A percentile compares a stretch with the other conserved stretches of the same genome.
phyloP scores from a whole-genome alignment of 2,888 invertebrate genomes.

The Griposia aprilina region DNA sequence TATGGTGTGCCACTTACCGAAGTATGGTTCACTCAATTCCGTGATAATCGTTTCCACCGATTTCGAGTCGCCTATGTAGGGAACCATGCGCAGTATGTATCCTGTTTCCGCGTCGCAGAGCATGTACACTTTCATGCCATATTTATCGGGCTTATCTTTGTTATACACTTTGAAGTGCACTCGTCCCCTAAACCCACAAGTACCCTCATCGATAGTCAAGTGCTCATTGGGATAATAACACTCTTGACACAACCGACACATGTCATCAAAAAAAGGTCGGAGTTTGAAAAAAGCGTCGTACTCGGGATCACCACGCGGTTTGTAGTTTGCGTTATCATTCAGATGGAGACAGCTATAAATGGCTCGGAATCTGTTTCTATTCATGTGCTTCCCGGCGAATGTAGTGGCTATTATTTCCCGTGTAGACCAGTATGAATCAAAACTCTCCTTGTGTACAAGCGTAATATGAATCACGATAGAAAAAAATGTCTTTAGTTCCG shows the following conservation, averaged over 20 bases:
- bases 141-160: conserved; percentile 53
- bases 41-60: conserved; percentile 11
- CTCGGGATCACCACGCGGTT: conserved; percentile 16
- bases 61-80: conserved; percentile 15
- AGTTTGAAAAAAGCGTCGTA: conserved; percentile 27
- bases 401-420: conserved; percentile 14
- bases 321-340: conserved; percentile 14
- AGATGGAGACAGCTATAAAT: conserved; percentile 19
- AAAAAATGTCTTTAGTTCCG: conserved; percentile 12
- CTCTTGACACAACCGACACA: conserved; percentile 10
- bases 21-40: conserved; percentile 24
- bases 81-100: conserved; percentile 25
- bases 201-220: conserved; percentile 11
- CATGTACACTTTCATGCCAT: conserved; percentile 55
- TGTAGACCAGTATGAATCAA: conserved; percentile 18
- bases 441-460: conserved; percentile 21
- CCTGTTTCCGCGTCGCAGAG: conserved; percentile 48
- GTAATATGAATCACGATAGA: conserved; percentile 17
- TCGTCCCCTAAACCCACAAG: conserved; percentile 19
- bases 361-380: conserved; percentile 10
- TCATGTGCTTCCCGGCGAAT: conserved; percentile 21
- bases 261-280: conserved; percentile 9
- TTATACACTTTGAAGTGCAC: conserved; percentile 13
- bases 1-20: conserved; percentile 26
- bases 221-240: conserved; percentile 13